phyloP scores from a whole-genome alignment of 30 jellyfish, hydroid and myxozoan genomes.

The Hydractinia echinata region DNA sequence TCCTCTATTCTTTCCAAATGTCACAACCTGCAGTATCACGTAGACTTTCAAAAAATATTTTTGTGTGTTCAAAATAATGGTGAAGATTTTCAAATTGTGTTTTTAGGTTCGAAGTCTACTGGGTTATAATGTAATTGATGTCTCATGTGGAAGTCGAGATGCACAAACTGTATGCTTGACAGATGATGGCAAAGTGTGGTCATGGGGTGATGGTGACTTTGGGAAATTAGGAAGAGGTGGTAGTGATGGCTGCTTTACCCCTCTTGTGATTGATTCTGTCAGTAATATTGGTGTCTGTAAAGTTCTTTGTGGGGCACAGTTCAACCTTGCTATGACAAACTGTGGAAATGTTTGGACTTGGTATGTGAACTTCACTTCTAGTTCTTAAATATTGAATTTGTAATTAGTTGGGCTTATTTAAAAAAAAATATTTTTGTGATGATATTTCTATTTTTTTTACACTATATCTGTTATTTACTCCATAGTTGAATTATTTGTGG shows the following conservation, averaged over 20 bases:
- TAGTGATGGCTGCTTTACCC: slow-evolving; percentile 73
- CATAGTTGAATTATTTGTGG: no score
- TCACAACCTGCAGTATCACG: neutral
- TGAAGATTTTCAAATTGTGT: neutral
- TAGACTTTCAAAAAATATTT: neutral
- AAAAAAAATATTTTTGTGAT: no score
- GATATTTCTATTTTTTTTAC: no score
- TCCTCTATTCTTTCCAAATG: no score
- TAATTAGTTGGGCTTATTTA: no score
- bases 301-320: slow-evolving; percentile 93
- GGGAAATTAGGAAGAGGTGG: slow-evolving; percentile 98
- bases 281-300: slow-evolving; percentile 53
- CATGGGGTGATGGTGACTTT: slow-evolving; percentile 97
- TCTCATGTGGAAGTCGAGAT: slow-evolving; percentile 89
- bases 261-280: slow-evolving; percentile 47
- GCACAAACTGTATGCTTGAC: slow-evolving; percentile 82
- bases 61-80: neutral
- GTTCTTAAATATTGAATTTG: neutral
- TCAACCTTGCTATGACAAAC: slow-evolving; percentile 69
- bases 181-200: slow-evolving; percentile 73
- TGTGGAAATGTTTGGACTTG: slow-evolving; percentile 80
- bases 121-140: slow-evolving; percentile 58
- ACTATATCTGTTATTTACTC: no score
- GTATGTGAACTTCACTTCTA: slow-evolving; percentile 17
- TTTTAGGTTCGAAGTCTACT: slow-evolving; percentile 66